phyloP scores from a whole-genome alignment of 2,888 invertebrate genomes.

The Junonia oenone region DNA sequence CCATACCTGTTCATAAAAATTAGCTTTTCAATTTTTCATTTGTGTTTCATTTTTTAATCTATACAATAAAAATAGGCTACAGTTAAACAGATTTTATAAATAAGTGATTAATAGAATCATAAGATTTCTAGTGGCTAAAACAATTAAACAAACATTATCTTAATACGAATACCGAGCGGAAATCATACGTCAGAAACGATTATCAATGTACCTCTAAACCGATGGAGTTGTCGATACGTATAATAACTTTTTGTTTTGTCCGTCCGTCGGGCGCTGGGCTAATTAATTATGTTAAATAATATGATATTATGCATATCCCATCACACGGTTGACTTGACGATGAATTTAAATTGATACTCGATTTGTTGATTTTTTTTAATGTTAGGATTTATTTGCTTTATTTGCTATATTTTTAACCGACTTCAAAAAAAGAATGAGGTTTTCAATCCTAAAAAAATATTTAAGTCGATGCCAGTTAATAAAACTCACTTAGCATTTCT shows the following conservation, averaged over 20 bases:
- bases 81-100: not conserved
- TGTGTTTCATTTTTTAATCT: not conserved
- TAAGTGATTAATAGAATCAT: not conserved
- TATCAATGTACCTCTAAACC: constrained; percentile 68
- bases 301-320: constrained; percentile 72
- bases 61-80: not conserved
- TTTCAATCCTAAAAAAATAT: too few species aligned
- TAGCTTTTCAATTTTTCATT: too few species aligned
- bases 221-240: constrained; percentile 67
- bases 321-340: constrained; percentile 54
- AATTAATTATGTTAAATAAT: constrained; percentile 76
- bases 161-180: constrained; percentile 53
- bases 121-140: constrained; percentile 9
- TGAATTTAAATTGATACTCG: constrained; percentile 35
- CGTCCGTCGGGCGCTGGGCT: constrained; percentile 52
- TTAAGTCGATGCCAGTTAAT: too few species aligned
- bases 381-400: not conserved
- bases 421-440: too few species aligned
- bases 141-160: constrained; percentile 26
- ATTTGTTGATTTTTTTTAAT: constrained; percentile 1
- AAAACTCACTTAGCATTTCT: too few species aligned
- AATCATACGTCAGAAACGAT: constrained; percentile 63
- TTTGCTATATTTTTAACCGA: not conserved
- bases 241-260: constrained; percentile 70
- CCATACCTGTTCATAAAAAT: too few species aligned